Base-by-base conservation (phyloP, 2,113 vertebrate genomes). In the Sinocyclocheilus grahami region DNA sequence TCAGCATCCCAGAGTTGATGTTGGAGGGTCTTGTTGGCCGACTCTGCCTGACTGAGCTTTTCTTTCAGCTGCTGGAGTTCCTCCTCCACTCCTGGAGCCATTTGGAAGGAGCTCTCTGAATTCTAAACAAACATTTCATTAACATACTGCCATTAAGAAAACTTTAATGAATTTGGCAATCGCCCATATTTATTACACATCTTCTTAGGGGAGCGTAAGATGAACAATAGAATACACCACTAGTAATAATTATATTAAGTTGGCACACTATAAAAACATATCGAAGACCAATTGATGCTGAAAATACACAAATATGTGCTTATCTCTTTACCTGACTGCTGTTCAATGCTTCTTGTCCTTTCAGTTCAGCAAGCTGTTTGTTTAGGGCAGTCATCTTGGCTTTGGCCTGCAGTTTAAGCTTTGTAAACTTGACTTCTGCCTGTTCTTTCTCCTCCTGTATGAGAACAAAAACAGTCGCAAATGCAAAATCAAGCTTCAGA, bases 401-500 rank as follows among this genome's bases (percentile, higher is more conserved):
- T 89, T 99, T 99, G 71, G 97, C 97, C 88, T 98, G 98, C 71
- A 99, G 94, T 89, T 98, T 99, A 42, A 99, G 94, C 83, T 97
- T 99, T 90, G 95, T 94, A 85, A 99, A 95, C 85, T 96, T 97
- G 2, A 93, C 95, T 1, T 98, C 97, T 0, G 95, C 94, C 39
- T 96, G 94, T 78, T 96, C 97, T 81, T 90, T 95, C 69, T 98
- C 97, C 60, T 94, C 95, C 98, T 99, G 91, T 0, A 87, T 86
- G 75, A 4, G 74, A 1, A 42, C 63, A 88, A 62, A 87, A 39
- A 65, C 51, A 58, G 24, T 53, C 42, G 53, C 13, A 78, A 14
- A 79, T 71, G 76, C 12, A 86, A 5, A 30, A 20, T 42, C 33
- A 62, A 69, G 5, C 7, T 48, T 82, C 3, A 79, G 30, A 78